Base-by-base conservation (phyloP, 2,888 invertebrate genomes). In the Stratiomys singularior region DNA sequence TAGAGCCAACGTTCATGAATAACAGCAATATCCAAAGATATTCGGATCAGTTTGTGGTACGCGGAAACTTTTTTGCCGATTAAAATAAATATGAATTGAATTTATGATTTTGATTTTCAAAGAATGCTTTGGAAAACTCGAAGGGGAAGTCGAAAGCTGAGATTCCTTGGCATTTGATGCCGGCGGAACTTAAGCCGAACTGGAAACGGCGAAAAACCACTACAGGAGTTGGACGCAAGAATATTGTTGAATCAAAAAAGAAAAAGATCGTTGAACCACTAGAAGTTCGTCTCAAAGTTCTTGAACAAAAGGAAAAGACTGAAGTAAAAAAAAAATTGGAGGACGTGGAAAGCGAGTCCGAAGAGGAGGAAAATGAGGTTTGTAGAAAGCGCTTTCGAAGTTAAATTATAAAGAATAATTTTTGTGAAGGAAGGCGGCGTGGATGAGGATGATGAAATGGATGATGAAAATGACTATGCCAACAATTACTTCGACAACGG, bases 401-500 rank as follows among this genome's bases (percentile, higher is more conserved):
- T 9, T 11, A n/a, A 27, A 37, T 37, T 52, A 58, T 76, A 63
- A 1, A 3, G 1, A 7, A 58, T 4, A 9, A 0, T 60, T 60
- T 37, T 28, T 52, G 60, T 76, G 13, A 60, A 81, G 79, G 79
- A 79, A 60, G 15, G 77, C 79, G 81, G 83, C 82, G 28, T 82
- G 82, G 58, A 84, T 82, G 85, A 83, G 9, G 95, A 95, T 82
- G 93, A 94, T 84, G 95, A 96, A 86, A 92, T 95, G 90, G 96
- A 96, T 84, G 95, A 95, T 83, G 96, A 95, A 23, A 96, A 95
- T 25, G 95, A 96, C 85, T 96, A 96, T 84, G 93, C 93, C 0
- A 94, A 94, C 82, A 95, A 93, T 84, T 95, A 95, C 85, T 96
- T 96, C 86, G 95, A 96, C 85, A 95, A 95, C 85, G 96, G 95